Evolutionary conservation across 2,797 vertebrate species (phyloP).

Genomic region (Phataginus tricuspis): DNA sequence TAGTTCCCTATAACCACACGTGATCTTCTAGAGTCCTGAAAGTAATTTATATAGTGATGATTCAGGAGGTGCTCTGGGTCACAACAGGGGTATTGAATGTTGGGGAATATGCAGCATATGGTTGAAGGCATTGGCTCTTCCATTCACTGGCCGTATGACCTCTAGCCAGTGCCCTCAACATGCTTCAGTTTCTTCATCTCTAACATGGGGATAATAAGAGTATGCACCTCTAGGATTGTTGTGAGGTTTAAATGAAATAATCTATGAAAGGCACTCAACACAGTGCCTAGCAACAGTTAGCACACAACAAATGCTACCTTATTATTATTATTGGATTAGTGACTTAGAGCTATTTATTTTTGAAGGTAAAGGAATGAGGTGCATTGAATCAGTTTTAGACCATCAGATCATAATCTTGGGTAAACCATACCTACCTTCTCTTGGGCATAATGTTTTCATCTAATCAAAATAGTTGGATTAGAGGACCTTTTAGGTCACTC

Average conservation of each 20-base stretch:
- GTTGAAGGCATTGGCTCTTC: not conserved
- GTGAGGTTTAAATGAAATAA: not conserved
- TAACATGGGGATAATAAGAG: not conserved
- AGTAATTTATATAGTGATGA: not conserved
- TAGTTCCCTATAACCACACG: not conserved
- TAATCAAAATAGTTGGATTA: not conserved
- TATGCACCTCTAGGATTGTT: not conserved
- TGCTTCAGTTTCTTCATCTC: slow-evolving; percentile 19
- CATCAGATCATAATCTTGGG: not conserved
- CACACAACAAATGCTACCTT: not conserved
- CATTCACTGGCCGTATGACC: not conserved
- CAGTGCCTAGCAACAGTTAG: not conserved
- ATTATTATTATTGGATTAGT: not conserved
- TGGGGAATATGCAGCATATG: not conserved
- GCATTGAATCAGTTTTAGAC: not conserved
- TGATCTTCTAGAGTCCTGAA: not conserved
- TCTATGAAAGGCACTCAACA: not conserved
- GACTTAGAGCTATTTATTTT: not conserved
- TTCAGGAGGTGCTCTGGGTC: not conserved
- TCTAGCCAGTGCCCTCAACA: not conserved
- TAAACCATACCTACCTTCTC: not conserved
- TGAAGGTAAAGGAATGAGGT: not conserved
- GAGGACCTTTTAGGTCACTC: not conserved
- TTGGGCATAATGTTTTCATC: not conserved
- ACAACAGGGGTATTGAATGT: not conserved